phyloP scores from a whole-genome alignment of 2,888 invertebrate genomes.

The Harpalus rubripes region DNA sequence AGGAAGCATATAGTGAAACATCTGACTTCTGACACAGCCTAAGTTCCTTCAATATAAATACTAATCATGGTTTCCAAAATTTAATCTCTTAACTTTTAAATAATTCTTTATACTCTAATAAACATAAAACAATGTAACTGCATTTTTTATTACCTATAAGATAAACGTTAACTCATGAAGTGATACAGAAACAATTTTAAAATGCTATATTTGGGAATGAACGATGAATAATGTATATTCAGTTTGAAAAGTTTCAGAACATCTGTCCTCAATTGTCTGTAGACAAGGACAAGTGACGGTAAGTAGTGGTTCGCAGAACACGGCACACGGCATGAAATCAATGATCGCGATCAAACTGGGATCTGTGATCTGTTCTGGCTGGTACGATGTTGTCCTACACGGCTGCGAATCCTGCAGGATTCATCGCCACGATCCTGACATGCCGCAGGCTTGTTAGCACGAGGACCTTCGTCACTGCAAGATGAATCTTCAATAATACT shows the following conservation, averaged over 20 bases:
- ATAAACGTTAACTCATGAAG: no score
- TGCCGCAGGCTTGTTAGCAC: slow-evolving; percentile 12
- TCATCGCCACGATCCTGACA: slow-evolving; percentile 27
- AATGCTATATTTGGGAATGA: no score
- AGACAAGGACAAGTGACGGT: slow-evolving; percentile 22
- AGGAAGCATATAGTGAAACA: no score
- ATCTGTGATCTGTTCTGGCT: slow-evolving; percentile 20
- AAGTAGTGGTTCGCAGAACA: slow-evolving; percentile 6
- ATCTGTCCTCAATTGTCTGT: not conserved
- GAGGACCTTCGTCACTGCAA: slow-evolving; percentile 20
- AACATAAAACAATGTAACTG: no score
- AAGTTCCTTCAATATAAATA: no score
- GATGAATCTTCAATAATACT: not conserved
- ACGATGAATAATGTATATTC: not conserved
- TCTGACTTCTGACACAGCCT: no score
- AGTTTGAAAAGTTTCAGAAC: not conserved
- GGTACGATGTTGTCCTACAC: slow-evolving; percentile 1
- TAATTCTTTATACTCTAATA: no score
- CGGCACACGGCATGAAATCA: not conserved
- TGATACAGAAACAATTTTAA: no score
- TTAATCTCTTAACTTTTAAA: no score
- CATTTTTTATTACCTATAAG: no score
- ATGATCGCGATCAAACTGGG: slow-evolving; percentile 1
- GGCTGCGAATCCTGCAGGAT: not conserved
- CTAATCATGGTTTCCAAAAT: no score